A percentile compares a stretch with the other conserved stretches of the same genome.
phyloP scores from a whole-genome alignment of 1,140 invertebrate genomes.

The Theocolax elegans region DNA sequence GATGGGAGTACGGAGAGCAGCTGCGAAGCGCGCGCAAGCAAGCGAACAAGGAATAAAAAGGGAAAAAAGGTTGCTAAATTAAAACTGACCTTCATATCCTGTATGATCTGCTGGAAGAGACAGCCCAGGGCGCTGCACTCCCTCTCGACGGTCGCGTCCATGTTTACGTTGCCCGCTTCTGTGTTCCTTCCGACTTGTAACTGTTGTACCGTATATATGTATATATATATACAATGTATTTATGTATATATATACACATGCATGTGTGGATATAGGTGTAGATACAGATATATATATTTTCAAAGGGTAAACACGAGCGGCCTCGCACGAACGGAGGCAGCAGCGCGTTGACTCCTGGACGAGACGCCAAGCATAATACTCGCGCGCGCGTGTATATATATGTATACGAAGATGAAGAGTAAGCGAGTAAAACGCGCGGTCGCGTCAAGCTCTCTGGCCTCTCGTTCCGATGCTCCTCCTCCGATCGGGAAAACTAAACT shows the following conservation, averaged over 20 bases:
- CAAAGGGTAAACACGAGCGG: neutral
- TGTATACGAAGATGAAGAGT: no score
- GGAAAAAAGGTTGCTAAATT: neutral
- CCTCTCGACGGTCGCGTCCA: constrained; percentile 78
- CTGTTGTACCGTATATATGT: no score
- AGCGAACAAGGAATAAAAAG: neutral
- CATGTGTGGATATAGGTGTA: no score
- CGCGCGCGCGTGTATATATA: neutral
- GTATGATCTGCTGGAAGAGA: constrained; percentile 86
- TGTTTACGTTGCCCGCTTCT: constrained; percentile 48
- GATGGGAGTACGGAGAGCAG: neutral
- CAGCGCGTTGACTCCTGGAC: neutral
- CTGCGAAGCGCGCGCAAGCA: neutral
- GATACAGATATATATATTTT: no score
- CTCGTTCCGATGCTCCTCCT: no score
- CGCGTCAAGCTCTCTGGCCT: no score
- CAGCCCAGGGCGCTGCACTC: constrained; percentile 84
- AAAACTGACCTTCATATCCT: constrained; percentile 83
- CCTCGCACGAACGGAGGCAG: neutral
- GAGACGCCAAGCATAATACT: neutral
- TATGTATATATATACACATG: no score
- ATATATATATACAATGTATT: no score
- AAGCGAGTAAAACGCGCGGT: no score
- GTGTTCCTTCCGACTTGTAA: no score
- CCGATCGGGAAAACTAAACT: no score